A percentile compares a stretch with the other conserved stretches of the same genome.
phyloP scores from a whole-genome alignment of 2,797 vertebrate species.

The Emydoidea blandingii region DNA sequence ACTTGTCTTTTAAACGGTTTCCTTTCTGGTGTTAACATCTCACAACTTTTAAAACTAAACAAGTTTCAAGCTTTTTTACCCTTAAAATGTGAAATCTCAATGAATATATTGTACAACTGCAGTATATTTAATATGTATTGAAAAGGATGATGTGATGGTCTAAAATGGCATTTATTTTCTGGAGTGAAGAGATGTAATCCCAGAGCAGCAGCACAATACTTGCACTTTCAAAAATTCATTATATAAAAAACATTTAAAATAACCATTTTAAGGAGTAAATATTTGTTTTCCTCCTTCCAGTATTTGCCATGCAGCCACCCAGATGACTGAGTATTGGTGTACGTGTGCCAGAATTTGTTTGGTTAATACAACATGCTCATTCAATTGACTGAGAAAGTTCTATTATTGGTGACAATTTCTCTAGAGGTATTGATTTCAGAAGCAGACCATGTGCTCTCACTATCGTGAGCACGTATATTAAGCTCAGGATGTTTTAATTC shows the following conservation, averaged over 20 bases:
- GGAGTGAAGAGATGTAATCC: background rate
- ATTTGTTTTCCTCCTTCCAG: constrained; percentile 28
- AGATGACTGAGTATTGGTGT: background rate
- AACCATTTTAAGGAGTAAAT: constrained; percentile 44
- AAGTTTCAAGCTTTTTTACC: constrained; percentile 58
- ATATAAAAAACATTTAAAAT: constrained; percentile 53
- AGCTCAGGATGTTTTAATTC: background rate
- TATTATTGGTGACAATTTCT: background rate
- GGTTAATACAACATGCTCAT: background rate
- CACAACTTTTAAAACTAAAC: constrained; percentile 71
- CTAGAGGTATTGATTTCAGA: constrained; percentile 35
- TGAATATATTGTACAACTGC: constrained; percentile 37
- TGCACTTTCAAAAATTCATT: constrained; percentile 62
- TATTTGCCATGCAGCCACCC: constrained; percentile 10
- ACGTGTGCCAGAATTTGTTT: background rate
- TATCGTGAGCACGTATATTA: background rate
- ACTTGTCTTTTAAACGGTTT: constrained; percentile 78
- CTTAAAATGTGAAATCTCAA: constrained; percentile 61
- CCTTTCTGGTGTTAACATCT: constrained; percentile 71
- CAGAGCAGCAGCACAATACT: constrained; percentile 40
- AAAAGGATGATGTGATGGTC: constrained; percentile 36
- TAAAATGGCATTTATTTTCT: constrained; percentile 63
- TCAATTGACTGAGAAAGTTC: background rate
- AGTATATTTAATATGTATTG: constrained; percentile 17
- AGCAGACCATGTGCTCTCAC: background rate